Percentiles rank a stretch among this genome's conserved stretches.
These are phyloP conservation scores for Kradibia gibbosae DNA, from an alignment of 1,140 invertebrate species.

Conservation along the genomic window DNA sequence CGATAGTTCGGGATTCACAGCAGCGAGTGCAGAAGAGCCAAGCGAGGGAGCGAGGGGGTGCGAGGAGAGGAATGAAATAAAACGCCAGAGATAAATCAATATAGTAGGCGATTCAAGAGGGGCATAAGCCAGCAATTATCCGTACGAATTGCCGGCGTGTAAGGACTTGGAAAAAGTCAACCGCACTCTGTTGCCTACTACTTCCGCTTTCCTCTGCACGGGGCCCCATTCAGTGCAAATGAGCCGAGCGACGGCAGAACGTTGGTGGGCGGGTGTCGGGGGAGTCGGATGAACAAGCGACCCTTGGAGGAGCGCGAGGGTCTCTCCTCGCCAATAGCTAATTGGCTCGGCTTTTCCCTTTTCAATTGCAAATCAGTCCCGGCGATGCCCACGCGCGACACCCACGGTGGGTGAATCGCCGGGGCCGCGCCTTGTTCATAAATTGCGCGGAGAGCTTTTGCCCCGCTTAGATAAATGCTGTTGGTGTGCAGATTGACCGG, in stretches of 20 bases:
- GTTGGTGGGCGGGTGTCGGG: too few relatives aligned
- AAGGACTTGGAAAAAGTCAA: neutral
- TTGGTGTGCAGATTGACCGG: too few relatives aligned
- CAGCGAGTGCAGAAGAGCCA: neutral
- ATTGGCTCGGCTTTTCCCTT: constrained; percentile 17
- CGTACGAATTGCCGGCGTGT: neutral
- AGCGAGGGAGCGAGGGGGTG: neutral
- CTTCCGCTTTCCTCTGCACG: constrained; percentile 16
- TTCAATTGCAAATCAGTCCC: constrained; percentile 35
- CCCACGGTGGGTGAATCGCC: constrained; percentile 5
- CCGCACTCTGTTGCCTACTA: neutral
- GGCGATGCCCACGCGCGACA: constrained; percentile 3
- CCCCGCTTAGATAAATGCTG: neutral
- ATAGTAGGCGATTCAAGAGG: neutral
- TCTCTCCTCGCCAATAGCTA: neutral
- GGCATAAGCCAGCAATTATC: neutral
- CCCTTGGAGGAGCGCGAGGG: neutral
- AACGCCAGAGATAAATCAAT: neutral
- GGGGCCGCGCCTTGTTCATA: neutral
- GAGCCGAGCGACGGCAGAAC: constrained; percentile 2
- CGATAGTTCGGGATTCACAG: neutral
- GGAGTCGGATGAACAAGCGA: neutral
- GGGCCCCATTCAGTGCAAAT: constrained; percentile 46
- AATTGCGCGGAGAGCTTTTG: neutral
- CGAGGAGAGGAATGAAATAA: neutral